A percentile compares a stretch with the other conserved stretches of the same genome.
These are phyloP conservation scores for Bombus pyrosoma DNA, from an alignment of 1,140 invertebrate genomes.

Conservation along the genomic window DNA sequence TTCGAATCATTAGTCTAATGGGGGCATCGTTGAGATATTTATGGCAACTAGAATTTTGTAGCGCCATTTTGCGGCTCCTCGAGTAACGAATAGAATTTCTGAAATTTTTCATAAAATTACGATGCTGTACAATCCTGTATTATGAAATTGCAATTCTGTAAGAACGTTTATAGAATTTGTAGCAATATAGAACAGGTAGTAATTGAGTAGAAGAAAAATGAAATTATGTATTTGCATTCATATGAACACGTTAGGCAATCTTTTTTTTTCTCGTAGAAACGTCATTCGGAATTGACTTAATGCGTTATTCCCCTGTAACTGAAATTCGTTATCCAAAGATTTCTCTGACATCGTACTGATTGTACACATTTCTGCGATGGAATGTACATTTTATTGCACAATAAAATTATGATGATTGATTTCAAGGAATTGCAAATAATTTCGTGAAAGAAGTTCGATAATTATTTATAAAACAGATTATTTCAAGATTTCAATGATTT, in stretches of 20 bases:
- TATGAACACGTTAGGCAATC: slow-evolving; percentile 15
- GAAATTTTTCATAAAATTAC: slow-evolving; percentile 30
- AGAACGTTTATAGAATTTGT: slow-evolving; percentile 37
- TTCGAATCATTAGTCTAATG: slow-evolving; percentile 43
- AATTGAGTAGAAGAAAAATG: slow-evolving; percentile 17
- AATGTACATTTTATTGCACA: slow-evolving; percentile 67
- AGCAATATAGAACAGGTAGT: slow-evolving; percentile 22
- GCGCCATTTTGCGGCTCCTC: slow-evolving; percentile 5
- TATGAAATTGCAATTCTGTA: slow-evolving; percentile 34
- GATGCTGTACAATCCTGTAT: slow-evolving; percentile 7
- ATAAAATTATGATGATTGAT: slow-evolving; percentile 66
- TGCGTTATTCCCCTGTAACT: slow-evolving; percentile 40
- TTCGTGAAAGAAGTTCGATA: no score
- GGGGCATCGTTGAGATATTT: slow-evolving; percentile 11
- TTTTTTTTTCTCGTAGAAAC: slow-evolving; percentile 1
- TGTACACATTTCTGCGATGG: slow-evolving; percentile 61
- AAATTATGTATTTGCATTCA: slow-evolving; percentile 14
- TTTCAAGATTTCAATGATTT: background rate
- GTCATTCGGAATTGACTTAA: slow-evolving; percentile 46
- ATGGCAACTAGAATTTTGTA: slow-evolving; percentile 39
- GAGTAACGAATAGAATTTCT: slow-evolving; percentile 19
- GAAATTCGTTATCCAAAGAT: slow-evolving; percentile 60
- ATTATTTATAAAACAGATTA: background rate
- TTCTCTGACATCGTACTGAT: slow-evolving; percentile 56
- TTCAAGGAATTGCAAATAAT: background rate